Evolutionary conservation across 2,888 invertebrate species (phyloP), one percentile per base, ranked within the genome.

Genomic region (Clusia tigrina): DNA sequence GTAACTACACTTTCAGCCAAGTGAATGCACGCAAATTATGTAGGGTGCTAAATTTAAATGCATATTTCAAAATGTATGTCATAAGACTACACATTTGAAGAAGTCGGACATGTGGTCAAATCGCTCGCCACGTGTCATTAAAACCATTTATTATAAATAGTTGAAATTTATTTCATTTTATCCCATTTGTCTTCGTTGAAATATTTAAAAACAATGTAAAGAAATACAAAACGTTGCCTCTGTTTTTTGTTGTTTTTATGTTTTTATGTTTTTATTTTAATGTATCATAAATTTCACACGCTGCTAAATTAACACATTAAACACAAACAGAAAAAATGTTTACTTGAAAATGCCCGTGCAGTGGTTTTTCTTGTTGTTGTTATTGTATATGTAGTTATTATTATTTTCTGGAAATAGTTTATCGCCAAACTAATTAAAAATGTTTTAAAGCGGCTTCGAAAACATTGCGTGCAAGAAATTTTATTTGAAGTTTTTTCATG

Each of bases 381-480:
- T n/a, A 17, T 15, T 42, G 42, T 42, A n/a, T 10, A 17, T 42
- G 32, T 32, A 9, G 32, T 32, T 32, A 32, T 9, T 32, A 12
- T 12, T 48, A 15, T 48, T 48, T n/a, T n/a, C n/a, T 48, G 48
- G 48, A 60, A 60, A 54, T 60, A 60, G 54, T 46, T 60, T 54
- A 60, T 54, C 60, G 60, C 54, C 22, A 60, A 54, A 46, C 42
- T 60, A 42, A 60, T 60, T 60, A 54, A 54, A 54, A 20, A 48
- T 48, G 18, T 48, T 48, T 48, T 48, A 20, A 48, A 48, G 20
- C 2, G 22, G 18, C 22, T 22, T 42, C 9, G 6, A 42, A n/a
- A n/a, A 42, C 48, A 48, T 48, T 20, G 48, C 48, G 48, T 48
- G 48, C 10, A 42, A 56, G 23, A 15, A 12, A 12, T 25, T 56